Evolutionary conservation across 2,113 vertebrate species (phyloP).

Genomic region (Stegastes partitus): DNA sequence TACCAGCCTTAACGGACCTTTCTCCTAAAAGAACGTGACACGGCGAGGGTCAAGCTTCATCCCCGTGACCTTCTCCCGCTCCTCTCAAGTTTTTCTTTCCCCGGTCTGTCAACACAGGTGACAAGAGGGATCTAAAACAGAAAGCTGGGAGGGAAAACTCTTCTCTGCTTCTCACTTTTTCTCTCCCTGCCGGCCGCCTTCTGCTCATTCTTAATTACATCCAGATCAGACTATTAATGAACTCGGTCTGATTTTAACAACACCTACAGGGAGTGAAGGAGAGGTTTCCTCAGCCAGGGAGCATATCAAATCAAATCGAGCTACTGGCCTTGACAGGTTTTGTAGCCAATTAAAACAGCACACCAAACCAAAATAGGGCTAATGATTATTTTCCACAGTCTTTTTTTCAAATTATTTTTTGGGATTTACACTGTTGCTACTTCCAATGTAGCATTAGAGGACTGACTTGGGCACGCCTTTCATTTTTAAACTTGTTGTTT

Average conservation of each 20-base stretch:
- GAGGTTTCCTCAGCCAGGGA: slow-evolving; percentile 59
- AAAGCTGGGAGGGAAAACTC: slow-evolving; percentile 38
- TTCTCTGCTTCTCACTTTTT: slow-evolving; percentile 21
- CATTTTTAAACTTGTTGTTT: neutral
- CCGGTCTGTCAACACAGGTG: slow-evolving; percentile 46
- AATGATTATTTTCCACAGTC: slow-evolving; percentile 25
- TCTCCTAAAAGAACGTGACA: slow-evolving; percentile 46
- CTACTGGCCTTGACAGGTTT: slow-evolving; percentile 52
- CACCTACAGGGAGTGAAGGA: slow-evolving; percentile 68
- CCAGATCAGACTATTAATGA: slow-evolving; percentile 80
- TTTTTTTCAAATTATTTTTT: neutral
- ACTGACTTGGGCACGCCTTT: neutral
- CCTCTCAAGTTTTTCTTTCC: slow-evolving; percentile 39
- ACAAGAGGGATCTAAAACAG: slow-evolving; percentile 50
- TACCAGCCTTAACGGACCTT: slow-evolving; percentile 55
- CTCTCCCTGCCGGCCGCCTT: slow-evolving; percentile 27
- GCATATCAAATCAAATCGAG: slow-evolving; percentile 56
- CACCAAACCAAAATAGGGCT: neutral
- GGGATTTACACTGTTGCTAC: neutral
- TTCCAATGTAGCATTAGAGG: neutral
- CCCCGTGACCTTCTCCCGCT: slow-evolving; percentile 61
- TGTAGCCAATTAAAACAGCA: slow-evolving; percentile 51
- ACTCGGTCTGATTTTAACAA: slow-evolving; percentile 78
- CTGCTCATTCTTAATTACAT: slow-evolving; percentile 79
- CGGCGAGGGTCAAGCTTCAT: slow-evolving; percentile 53